Conservation (phyloP, 2,113 vertebrate species). For the Engystomops pustulosus region DNA sequence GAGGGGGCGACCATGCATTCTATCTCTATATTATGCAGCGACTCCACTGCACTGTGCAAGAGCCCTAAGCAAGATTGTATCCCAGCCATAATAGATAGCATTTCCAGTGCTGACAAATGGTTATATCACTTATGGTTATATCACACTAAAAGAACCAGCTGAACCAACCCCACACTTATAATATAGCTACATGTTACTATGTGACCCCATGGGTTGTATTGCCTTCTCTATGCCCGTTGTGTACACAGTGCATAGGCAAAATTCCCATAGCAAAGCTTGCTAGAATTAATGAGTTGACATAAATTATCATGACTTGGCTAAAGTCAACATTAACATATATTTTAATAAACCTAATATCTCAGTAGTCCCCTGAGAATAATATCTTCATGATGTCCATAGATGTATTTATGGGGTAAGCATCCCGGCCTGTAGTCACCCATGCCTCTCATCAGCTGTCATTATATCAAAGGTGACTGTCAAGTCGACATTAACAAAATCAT, state of each 20-base stretch:
- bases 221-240: background rate
- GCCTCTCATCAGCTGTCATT: background rate
- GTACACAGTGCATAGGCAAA: background rate
- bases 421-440: background rate
- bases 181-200: background rate
- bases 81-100: no score
- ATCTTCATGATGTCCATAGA: no score
- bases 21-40: no score
- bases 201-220: background rate
- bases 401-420: background rate
- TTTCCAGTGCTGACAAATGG: no score
- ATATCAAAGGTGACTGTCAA: background rate
- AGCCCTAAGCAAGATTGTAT: no score
- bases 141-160: background rate
- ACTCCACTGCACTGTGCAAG: no score
- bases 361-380: background rate
- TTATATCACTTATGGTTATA: background rate
- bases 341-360: slow-evolving; percentile 2
- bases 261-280: slow-evolving; percentile 16
- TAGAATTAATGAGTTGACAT: slow-evolving; percentile 2
- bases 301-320: slow-evolving; percentile 16
- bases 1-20: no score
- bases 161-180: background rate
- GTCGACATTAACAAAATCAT: background rate
- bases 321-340: slow-evolving; percentile 16